Base-by-base conservation (phyloP, 2,888 invertebrate genomes). In the Ophion ellenae region DNA sequence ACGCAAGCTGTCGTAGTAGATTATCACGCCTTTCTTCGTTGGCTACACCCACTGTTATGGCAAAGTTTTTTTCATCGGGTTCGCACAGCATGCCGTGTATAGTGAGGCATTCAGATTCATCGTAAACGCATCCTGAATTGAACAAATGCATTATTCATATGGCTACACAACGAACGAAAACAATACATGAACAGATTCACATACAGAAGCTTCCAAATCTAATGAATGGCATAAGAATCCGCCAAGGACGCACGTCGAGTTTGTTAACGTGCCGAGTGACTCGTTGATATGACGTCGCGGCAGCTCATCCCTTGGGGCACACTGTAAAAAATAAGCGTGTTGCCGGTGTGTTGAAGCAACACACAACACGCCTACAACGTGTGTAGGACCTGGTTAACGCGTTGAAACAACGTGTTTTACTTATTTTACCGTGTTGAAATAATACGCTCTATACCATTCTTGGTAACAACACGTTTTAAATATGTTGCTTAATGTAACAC, bases 81-180 rank as follows among this genome's bases (percentile, higher is more conserved):
- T 70, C 24, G n/a, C 47, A 53, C 53, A 28, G 28, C 32, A 17
- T 17, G 53, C 9, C 32, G 9, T 53, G 7, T 70, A 53, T 28
- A 53, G 2, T 53, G 17, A 17, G 4, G 74, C 82, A 79, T 79
- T 76, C 76, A 85, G 63, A 40, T 36, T 76, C 36, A 20, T 47
- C 66, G 63, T 63, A 53, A 73, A 73, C 70, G 59, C 75, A 63
- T 59, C 63, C 53, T 80, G 71, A 69, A 80, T 70, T 76, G 61
- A 4, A 84, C 75, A 75, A 57, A 69, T 79, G 53, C 53, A 53
- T 53, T 53, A 53, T 53, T 53, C 53, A 53, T 53, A 1, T 17
- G 14, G 53, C 53, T 53, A 5, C 14, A 17, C 17, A 53, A 53
- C 53, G 53, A 53, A 14, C 17, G 17, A 53, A 53, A 53, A 53